A percentile compares a stretch with the other conserved stretches of the same genome.
phyloP scores from a whole-genome alignment of 2,113 vertebrate genomes.

The Leucoraja erinaceus region DNA sequence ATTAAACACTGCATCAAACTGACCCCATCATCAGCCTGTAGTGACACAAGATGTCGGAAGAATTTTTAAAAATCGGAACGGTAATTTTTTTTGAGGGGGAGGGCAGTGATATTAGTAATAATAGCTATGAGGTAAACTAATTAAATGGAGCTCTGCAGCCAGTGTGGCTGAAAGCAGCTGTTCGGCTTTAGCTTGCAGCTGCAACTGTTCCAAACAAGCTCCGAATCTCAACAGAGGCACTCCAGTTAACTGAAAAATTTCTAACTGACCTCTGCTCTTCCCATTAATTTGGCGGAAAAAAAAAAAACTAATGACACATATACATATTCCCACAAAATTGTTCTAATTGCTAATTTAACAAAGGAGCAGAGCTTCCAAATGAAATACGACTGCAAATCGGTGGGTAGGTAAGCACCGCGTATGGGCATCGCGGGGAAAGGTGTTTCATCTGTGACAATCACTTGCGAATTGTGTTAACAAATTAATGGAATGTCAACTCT shows the following conservation, averaged over 20 bases:
- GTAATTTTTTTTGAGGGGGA: constrained; percentile 68
- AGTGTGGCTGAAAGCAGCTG: constrained; percentile 72
- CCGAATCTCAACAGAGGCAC: constrained; percentile 72
- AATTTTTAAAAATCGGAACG: constrained; percentile 67
- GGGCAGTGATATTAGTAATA: constrained; percentile 79
- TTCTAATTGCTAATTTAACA: constrained; percentile 98
- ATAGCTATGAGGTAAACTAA: constrained; percentile 95
- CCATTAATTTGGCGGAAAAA: constrained; percentile 87
- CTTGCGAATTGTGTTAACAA: constrained; percentile 63
- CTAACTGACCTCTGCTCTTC: constrained; percentile 78
- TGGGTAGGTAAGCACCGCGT: constrained; percentile 60
- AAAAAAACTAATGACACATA: constrained; percentile 89
- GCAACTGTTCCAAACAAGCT: constrained; percentile 66
- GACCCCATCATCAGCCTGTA: constrained; percentile 76
- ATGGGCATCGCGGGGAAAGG: constrained; percentile 50
- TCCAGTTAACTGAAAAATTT: constrained; percentile 88
- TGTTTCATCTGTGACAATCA: constrained; percentile 53
- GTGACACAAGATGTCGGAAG: constrained; percentile 63
- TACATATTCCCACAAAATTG: constrained; percentile 96
- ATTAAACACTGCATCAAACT: constrained; percentile 81
- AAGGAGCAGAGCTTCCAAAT: constrained; percentile 89
- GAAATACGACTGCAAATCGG: constrained; percentile 76
- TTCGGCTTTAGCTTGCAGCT: constrained; percentile 35
- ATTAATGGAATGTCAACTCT: constrained; percentile 70
- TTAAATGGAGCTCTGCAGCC: constrained; percentile 83